These are phyloP conservation scores for Caenorhabditis panamensis DNA, from an alignment of 2,888 invertebrate species.

Conservation along the genomic window DNA sequence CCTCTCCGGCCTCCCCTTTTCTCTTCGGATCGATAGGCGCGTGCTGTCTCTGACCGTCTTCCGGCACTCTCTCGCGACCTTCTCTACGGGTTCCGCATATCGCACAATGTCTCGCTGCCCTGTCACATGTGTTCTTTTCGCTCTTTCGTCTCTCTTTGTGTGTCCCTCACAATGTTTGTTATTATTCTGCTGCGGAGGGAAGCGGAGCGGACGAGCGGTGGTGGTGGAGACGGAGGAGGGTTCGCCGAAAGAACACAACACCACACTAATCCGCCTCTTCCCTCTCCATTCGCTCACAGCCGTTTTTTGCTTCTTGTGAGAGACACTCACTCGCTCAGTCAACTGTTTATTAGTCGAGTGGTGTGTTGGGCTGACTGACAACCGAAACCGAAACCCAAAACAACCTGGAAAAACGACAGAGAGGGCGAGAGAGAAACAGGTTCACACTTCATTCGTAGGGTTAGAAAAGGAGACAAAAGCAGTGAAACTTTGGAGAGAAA, in stretches of 20 bases:
- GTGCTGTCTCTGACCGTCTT: conserved; percentile 42
- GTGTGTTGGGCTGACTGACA: conserved; percentile 23
- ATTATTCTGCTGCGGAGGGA: conserved; percentile 33
- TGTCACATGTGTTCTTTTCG: conserved; percentile 50
- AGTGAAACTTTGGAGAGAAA: conserved; percentile 12
- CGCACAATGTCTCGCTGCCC: conserved; percentile 7
- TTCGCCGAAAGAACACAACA: conserved; percentile 53
- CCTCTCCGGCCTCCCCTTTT: conserved; percentile 4
- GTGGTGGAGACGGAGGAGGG: conserved; percentile 14
- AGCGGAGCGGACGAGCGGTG: conserved; percentile 4
- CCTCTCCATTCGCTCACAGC: conserved; percentile 38
- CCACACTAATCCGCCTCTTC: conserved; percentile 47
- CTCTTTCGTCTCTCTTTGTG: conserved; percentile 17
- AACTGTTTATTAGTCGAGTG: conserved; percentile 52
- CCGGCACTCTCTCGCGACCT: conserved; percentile 36
- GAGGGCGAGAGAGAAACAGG: conserved; percentile 30
- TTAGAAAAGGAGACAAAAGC: conserved; percentile 17
- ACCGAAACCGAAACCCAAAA: conserved; percentile 47
- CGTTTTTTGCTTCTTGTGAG: conserved; percentile 33
- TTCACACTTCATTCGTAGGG: conserved; percentile 39
- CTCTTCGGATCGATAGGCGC: conserved; percentile 51
- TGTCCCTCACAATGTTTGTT: conserved; percentile 51
- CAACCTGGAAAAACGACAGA: conserved; percentile 37
- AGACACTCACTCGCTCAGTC: conserved; percentile 22
- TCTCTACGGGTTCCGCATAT: conserved; percentile 4